These are phyloP conservation scores for Nycticryphes semicollaris DNA, from an alignment of 2,113 vertebrate genomes.

Conservation along the genomic window DNA sequence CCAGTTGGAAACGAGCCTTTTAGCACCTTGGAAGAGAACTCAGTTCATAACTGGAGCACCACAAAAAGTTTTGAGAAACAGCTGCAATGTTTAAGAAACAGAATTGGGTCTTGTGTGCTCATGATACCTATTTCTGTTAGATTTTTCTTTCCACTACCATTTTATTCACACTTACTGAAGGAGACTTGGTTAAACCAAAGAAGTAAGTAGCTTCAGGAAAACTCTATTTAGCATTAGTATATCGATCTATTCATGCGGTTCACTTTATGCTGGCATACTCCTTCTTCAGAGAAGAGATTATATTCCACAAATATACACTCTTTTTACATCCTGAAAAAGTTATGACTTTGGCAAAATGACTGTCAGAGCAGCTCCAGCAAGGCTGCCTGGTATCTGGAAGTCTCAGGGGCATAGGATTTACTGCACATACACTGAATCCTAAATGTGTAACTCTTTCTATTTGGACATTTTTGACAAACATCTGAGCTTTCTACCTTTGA, in stretches of 20 bases:
- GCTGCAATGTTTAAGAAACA: background rate
- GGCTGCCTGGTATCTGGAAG: background rate
- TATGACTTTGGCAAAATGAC: background rate
- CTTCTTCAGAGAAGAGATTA: background rate
- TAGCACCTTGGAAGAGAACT: background rate
- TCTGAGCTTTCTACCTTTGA: background rate
- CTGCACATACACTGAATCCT: background rate
- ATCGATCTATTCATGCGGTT: background rate
- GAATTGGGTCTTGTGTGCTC: background rate
- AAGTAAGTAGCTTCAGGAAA: background rate
- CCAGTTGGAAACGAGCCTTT: background rate
- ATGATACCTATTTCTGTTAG: background rate
- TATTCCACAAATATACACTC: background rate
- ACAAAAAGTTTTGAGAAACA: background rate
- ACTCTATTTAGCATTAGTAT: background rate
- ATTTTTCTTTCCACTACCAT: background rate
- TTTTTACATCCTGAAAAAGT: background rate
- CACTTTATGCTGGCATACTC: background rate
- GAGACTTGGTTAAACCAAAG: background rate
- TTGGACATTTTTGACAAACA: background rate
- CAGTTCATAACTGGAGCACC: background rate
- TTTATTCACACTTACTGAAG: background rate
- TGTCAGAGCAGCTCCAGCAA: background rate
- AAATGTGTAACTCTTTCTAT: background rate
- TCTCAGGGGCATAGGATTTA: background rate